phyloP scores from a whole-genome alignment of 2,888 invertebrate genomes.

The Limenitis camilla region DNA sequence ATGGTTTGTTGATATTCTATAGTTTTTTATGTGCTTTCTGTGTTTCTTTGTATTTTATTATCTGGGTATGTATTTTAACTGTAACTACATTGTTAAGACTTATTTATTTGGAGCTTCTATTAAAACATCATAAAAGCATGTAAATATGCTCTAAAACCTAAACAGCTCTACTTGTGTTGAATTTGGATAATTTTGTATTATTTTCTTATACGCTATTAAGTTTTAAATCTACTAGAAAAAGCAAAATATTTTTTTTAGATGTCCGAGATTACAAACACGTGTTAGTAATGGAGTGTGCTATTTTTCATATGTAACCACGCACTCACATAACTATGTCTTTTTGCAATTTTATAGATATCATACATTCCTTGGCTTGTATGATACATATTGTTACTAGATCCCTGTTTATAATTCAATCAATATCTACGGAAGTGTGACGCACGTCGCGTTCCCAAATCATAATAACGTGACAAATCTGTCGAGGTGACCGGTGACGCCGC shows the following conservation, averaged over 20 bases:
- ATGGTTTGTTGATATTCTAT: slow-evolving; percentile 11
- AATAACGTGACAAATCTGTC: slow-evolving; percentile 33
- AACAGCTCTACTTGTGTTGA: too few species aligned
- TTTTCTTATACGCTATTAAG: too few species aligned
- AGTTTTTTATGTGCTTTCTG: slow-evolving; percentile 3
- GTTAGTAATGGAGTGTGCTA: too few species aligned
- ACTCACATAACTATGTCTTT: background rate
- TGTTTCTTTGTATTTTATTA: background rate
- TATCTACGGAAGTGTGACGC: slow-evolving; percentile 27
- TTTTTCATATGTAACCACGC: too few species aligned
- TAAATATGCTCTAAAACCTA: background rate
- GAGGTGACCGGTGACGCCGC: slow-evolving; percentile 34
- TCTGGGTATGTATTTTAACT: too few species aligned
- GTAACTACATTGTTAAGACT: background rate
- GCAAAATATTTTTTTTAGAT: too few species aligned
- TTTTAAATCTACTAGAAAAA: too few species aligned
- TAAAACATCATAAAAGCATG: background rate
- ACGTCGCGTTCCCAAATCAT: slow-evolving; percentile 25
- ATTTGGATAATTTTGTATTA: too few species aligned
- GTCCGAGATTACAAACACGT: too few species aligned
- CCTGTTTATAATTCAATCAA: slow-evolving; percentile 20
- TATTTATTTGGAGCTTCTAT: background rate
- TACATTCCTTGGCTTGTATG: background rate
- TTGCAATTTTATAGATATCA: background rate
- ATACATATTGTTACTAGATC: background rate